These are phyloP conservation scores for Calidris pugnax DNA, from an alignment of 2,113 vertebrate genomes.

Conservation along the genomic window DNA sequence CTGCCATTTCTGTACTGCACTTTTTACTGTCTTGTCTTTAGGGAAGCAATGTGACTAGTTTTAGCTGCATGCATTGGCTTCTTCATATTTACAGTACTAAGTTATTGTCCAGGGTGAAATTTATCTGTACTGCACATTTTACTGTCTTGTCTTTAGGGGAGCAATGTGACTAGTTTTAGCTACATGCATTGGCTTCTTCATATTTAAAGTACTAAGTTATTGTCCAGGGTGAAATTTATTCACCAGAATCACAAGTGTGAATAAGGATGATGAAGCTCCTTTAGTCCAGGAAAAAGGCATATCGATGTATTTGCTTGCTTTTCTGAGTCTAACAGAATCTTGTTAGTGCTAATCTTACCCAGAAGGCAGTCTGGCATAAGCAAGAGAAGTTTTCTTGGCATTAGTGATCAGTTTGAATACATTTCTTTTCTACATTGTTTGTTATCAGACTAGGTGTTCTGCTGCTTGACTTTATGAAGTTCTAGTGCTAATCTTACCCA, in stretches of 20 bases:
- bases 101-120: background rate
- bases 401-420: background rate
- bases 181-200: background rate
- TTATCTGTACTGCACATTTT: background rate
- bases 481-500: too few species aligned
- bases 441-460: background rate
- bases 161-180: background rate
- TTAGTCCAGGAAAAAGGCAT: background rate
- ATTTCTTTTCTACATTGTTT: background rate
- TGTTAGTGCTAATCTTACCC: background rate
- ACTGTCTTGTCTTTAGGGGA: background rate
- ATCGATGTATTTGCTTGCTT: background rate
- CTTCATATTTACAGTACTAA: background rate
- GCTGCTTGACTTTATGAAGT: background rate
- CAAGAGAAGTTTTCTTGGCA: background rate
- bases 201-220: background rate
- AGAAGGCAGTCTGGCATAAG: background rate
- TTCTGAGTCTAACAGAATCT: background rate
- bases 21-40: background rate
- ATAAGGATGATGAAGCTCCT: background rate
- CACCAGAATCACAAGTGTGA: background rate
- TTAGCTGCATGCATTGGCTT: background rate
- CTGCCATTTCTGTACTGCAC: background rate
- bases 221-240: background rate
- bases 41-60: background rate